Evolutionary conservation across 1,140 invertebrate species (phyloP), one percentile per base, ranked within the genome.

Genomic region (Manduca sexta): DNA sequence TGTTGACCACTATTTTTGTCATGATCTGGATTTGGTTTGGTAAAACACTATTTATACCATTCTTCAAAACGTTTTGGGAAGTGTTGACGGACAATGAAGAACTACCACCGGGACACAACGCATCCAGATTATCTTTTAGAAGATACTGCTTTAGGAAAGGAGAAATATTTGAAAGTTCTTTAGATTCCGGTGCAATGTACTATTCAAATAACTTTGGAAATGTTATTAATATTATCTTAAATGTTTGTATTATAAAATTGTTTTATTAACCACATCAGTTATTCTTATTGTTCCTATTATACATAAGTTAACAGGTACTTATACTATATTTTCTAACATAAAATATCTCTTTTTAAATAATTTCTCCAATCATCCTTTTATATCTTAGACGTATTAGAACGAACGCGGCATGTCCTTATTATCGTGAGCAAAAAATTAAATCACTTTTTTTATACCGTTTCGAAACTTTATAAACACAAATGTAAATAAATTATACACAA

Each of bases 101-200:
- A 12, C 5, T 11, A 5, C 3, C 5, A 10, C 10, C 33, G 6
- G 11, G 8, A 3, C 7, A 16, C 5, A 75, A 67, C 33, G 21
- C 46, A 12, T 60, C 60, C 2, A 42, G 64, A 41, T 45, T 72
- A 16, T 64, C 66, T 10, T 74, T 78, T 31, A 66, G 71, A 51
- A 69, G 68, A 45, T 83, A 83, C 42, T 83, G 79, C 49, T 83
- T 83, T 39, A 69, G 64, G 30, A 83, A 80, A 73, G 69, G 76
- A 31, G 79, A 83, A 49, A 74, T 83, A 37, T 78, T 81, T 45
- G 63, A 74, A 29, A 69, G 40, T n/a, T 49, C 57, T 1, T 13
- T 69, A 29, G 69, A 72, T 13, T 70, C 26, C 17, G 46, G 57
- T 3, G 46, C 38, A 6, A 13, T 12, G 5, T 18, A 14, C 15